Base-by-base conservation (phyloP, 2,797 vertebrate genomes). In the Sebastes umbrosus region DNA sequence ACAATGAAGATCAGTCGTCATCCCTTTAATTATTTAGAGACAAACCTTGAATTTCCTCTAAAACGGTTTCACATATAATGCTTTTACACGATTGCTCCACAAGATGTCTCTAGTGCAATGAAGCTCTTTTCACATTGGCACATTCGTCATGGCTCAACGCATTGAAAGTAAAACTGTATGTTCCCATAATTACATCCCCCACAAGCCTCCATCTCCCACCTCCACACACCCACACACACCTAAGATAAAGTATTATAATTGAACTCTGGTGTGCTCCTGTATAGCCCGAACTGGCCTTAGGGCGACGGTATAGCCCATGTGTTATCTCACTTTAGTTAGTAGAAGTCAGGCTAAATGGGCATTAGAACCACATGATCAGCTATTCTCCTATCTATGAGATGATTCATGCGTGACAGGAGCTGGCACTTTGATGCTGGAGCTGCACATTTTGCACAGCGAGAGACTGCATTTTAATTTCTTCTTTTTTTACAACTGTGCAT, bases 101-200 rank as follows among this genome's bases (percentile, higher is more conserved):
- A 73, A 77, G 83, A 70, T 89, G 84, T 84, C 86, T 27, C 78
- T 58, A 57, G 39, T 79, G 78, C 46, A 78, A 50, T 46, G 16
- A 76, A 65, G 1, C 46, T 24, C 9, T 20, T 25, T 59, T 62
- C 25, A 29, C 13, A 68, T 2, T 58, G 34, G 18, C 25, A 36
- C 34, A 22, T 7, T 55, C 8, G 11, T 71, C 52, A 76, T 1
- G 20, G 27, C 43, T 32, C 25, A 39, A 8, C 36, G 10, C 16
- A 29, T 10, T 63, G 14, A 59, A 32, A 58, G 31, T 20, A 54
- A 78, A 11, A 22, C 8, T 3, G 3, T 32, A 34, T 63, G 25
- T 50, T 58, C 25, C 12, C 25, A 54, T 68, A 57, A 73, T 70
- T 36, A 24, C 39, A 76, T n/a, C 66, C 18, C 60, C 71, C 31